A percentile compares a stretch with the other conserved stretches of the same genome.
Evolutionary conservation across 2,888 invertebrate species (phyloP).

Genomic region (Pelosia muscerda): DNA sequence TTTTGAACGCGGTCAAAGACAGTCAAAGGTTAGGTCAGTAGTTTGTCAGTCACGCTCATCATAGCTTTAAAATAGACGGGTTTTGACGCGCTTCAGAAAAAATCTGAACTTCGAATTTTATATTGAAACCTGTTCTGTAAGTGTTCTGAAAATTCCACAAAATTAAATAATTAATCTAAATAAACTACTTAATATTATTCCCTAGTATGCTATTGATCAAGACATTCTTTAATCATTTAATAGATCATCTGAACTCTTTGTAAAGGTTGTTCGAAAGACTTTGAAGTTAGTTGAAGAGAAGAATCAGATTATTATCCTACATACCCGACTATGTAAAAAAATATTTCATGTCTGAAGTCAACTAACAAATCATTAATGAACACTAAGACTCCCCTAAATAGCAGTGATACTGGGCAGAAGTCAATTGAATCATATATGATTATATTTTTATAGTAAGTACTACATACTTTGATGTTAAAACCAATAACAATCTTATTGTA

Average conservation of each 20-base stretch:
- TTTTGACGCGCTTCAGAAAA: conserved; percentile 14
- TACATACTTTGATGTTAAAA: not conserved
- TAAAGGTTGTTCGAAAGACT: not conserved
- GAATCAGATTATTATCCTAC: not conserved
- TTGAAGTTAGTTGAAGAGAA: not conserved
- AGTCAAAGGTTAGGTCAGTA: conserved; percentile 32
- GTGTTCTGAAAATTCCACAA: too few relatives aligned
- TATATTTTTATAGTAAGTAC: not conserved
- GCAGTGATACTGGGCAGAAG: not conserved
- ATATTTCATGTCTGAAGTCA: too few relatives aligned
- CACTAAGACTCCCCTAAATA: not conserved
- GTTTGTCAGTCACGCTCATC: conserved; percentile 24
- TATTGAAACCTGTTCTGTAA: too few relatives aligned
- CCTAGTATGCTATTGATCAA: not conserved
- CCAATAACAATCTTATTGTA: conserved; percentile 1
- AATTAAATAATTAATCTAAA: too few relatives aligned
- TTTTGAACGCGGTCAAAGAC: conserved; percentile 23
- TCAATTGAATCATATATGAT: not conserved
- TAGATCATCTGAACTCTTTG: not conserved
- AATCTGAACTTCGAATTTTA: too few relatives aligned
- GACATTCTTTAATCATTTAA: not conserved
- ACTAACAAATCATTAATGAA: not conserved
- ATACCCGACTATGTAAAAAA: not conserved
- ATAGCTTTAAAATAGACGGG: conserved; percentile 30
- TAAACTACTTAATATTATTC: too few relatives aligned